A percentile compares a stretch with the other conserved stretches of the same genome.
Conservation (phyloP, 2,113 vertebrate species). For the Chinchilla lanigera region DNA sequence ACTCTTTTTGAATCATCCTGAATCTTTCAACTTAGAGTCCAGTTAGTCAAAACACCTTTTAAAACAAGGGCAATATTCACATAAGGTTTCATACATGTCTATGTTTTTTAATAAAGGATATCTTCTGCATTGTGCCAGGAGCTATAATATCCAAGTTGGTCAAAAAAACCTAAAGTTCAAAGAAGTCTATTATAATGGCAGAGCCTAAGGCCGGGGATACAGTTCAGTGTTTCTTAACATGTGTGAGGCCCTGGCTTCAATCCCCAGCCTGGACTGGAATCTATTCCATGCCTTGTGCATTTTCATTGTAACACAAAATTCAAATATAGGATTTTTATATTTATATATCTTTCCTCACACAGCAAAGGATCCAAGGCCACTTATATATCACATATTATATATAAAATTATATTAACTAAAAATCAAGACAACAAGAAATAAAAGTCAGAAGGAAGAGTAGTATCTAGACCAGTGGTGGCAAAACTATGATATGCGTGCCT, state of each 20-base stretch:
- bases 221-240: not conserved
- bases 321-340: slow-evolving; percentile 27
- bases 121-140: slow-evolving; percentile 37
- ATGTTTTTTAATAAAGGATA: not conserved
- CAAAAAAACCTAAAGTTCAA: slow-evolving; percentile 28
- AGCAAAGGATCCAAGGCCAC: slow-evolving; percentile 2
- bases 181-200: slow-evolving; percentile 51
- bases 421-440: not conserved
- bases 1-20: slow-evolving; percentile 46
- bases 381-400: not conserved
- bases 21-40: slow-evolving; percentile 42
- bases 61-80: not conserved
- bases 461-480: not conserved
- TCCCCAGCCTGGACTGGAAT: not conserved
- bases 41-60: slow-evolving; percentile 42
- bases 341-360: slow-evolving; percentile 25
- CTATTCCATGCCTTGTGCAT: slow-evolving; percentile 25
- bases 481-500: not conserved
- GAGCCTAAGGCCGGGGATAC: not conserved
- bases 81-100: not conserved
- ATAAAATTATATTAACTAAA: slow-evolving; percentile 58
- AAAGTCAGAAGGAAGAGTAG: not conserved
- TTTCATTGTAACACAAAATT: slow-evolving; percentile 31
- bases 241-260: not conserved
- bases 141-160: slow-evolving; percentile 16